A percentile compares a stretch with the other conserved stretches of the same genome.
phyloP scores from a whole-genome alignment of 35 echinoderm and acorn worm species.

The Apostichopus parvimensis region DNA sequence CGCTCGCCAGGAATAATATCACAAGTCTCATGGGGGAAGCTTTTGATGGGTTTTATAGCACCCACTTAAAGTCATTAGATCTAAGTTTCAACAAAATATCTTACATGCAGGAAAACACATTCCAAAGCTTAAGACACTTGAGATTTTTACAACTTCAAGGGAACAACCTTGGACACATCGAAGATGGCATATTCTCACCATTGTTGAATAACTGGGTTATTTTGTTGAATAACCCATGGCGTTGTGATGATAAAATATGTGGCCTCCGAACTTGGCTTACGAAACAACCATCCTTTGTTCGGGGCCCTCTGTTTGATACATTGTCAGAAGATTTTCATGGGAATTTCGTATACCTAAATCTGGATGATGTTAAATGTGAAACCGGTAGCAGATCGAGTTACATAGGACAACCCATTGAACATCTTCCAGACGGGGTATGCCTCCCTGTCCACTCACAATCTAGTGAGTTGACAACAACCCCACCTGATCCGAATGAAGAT shows the following conservation, averaged over 20 bases:
- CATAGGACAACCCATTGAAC: background rate
- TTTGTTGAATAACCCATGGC: background rate
- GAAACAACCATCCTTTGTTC: background rate
- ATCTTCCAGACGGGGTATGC: background rate
- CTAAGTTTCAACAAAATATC: slow-evolving; percentile 10
- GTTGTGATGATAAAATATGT: background rate
- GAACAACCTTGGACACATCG: background rate
- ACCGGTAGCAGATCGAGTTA: background rate
- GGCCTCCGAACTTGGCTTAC: background rate
- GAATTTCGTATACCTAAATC: background rate
- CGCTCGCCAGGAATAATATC: slow-evolving; percentile 16
- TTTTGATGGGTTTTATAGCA: slow-evolving; percentile 1
- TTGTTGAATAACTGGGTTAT: slow-evolving; percentile 2
- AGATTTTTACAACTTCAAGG: slow-evolving; percentile 16
- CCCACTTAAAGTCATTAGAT: slow-evolving; percentile 12
- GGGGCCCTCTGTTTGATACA: background rate
- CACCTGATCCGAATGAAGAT: background rate
- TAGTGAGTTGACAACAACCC: background rate
- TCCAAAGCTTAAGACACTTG: slow-evolving; percentile 5
- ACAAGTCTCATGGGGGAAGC: background rate
- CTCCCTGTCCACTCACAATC: background rate
- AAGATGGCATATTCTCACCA: background rate
- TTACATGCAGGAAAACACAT: background rate
- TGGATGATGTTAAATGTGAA: slow-evolving; percentile 2
- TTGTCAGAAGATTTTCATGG: background rate